Conservation (phyloP, 2,888 invertebrate genomes). For the Leptopilina myrica region DNA sequence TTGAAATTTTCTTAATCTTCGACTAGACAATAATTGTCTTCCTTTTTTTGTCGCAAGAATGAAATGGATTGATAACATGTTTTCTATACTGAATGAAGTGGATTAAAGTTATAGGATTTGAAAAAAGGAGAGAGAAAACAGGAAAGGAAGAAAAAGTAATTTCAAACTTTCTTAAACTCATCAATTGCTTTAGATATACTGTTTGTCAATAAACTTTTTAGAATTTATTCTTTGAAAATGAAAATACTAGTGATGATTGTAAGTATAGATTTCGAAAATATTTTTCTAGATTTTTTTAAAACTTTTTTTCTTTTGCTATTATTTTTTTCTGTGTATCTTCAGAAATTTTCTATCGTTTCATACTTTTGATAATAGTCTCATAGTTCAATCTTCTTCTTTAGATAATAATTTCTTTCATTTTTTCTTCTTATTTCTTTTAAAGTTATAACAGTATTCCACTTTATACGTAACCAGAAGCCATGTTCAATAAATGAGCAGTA, state of each 20-base stretch:
- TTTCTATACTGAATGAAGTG: not conserved
- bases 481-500: no score
- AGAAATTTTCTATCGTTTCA: not conserved
- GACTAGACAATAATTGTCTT: not conserved
- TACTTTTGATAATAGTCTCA: no score
- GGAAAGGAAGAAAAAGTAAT: not conserved
- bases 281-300: not conserved
- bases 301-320: not conserved
- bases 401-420: no score
- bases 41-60: not conserved
- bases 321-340: no score
- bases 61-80: not conserved
- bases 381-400: no score
- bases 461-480: no score
- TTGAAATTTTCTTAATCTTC: not conserved
- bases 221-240: not conserved
- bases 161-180: not conserved
- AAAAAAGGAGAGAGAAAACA: not conserved
- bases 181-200: not conserved
- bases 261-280: no score
- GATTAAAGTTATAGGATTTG: conserved; percentile 1
- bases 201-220: not conserved
- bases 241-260: no score
- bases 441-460: no score
- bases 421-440: no score